Evolutionary conservation across 1,140 invertebrate genomes (phyloP).

Genomic region (Bombus sibiricus): DNA sequence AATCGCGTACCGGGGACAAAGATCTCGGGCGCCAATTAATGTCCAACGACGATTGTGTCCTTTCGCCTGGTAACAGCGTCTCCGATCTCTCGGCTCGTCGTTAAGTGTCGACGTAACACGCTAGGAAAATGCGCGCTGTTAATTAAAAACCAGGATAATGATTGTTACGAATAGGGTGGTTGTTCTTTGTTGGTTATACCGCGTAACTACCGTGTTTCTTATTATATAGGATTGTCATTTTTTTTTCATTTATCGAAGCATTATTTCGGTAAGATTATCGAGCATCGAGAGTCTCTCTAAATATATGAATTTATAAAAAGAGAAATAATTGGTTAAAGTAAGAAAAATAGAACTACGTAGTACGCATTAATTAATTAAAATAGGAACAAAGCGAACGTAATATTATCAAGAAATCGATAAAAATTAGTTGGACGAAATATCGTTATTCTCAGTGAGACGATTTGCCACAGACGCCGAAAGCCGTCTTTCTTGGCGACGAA

Average conservation of each 20-base stretch:
- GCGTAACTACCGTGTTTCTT: neutral
- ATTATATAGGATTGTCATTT: neutral
- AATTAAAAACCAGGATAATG: slow-evolving; percentile 52
- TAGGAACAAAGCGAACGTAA: neutral
- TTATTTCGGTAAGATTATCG: neutral
- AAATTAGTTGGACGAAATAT: neutral
- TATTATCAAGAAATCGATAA: neutral
- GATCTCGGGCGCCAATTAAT: slow-evolving; percentile 79
- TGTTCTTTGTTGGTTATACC: neutral
- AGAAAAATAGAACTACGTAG: neutral
- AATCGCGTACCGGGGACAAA: slow-evolving; percentile 74
- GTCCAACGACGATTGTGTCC: slow-evolving; percentile 71
- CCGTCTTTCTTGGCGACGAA: slow-evolving; percentile 12
- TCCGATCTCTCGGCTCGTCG: slow-evolving; percentile 13
- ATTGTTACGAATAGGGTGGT: neutral
- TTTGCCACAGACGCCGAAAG: slow-evolving; percentile 3
- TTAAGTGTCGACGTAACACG: slow-evolving; percentile 18
- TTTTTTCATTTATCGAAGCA: neutral
- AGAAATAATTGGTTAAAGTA: no score
- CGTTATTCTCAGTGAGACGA: neutral
- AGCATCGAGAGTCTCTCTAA: neutral
- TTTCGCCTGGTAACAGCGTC: slow-evolving; percentile 44
- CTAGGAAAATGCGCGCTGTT: neutral
- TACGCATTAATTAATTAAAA: neutral
- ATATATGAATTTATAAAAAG: neutral